Percentiles rank a stretch among this genome's conserved stretches.
Evolutionary conservation across 2,888 invertebrate species (phyloP).

Genomic region (Portevinia maculata): DNA sequence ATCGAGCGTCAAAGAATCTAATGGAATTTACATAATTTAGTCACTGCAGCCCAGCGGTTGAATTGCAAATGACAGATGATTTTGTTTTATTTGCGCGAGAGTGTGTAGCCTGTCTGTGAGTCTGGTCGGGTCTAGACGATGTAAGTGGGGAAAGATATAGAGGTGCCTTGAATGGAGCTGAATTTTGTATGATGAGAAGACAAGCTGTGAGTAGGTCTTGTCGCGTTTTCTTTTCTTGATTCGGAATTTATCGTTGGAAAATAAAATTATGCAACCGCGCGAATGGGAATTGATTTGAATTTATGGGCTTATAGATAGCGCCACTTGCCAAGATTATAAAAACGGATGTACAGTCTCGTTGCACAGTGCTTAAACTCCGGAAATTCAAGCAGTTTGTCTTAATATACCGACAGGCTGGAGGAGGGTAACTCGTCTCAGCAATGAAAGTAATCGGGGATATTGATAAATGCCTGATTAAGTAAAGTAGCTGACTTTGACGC

Average conservation of each 20-base stretch:
- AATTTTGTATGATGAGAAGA: slow-evolving; percentile 11
- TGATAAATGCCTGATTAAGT: neutral
- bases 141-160: slow-evolving; percentile 12
- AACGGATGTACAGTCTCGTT: slow-evolving; percentile 12
- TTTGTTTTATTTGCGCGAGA: slow-evolving; percentile 35
- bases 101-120: neutral
- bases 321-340: slow-evolving; percentile 48
- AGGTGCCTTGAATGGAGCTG: slow-evolving; percentile 11
- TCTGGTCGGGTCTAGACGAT: slow-evolving; percentile 26
- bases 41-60: slow-evolving; percentile 50
- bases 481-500: too few species aligned
- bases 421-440: too few species aligned
- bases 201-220: slow-evolving; percentile 1
- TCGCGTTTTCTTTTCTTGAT: slow-evolving; percentile 2
- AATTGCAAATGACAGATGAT: slow-evolving; percentile 71
- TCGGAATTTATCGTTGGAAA: slow-evolving; percentile 51
- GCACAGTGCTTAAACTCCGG: slow-evolving; percentile 27
- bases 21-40: slow-evolving; percentile 77
- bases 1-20: slow-evolving; percentile 77
- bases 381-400: slow-evolving; percentile 41
- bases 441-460: too few species aligned
- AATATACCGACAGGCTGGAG: too few species aligned
- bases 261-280: slow-evolving; percentile 58
- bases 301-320: slow-evolving; percentile 66
- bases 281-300: slow-evolving; percentile 69